Evolutionary conservation across 2,888 invertebrate species (phyloP), one percentile per base, ranked within the genome.

Genomic region (Baronia brevicornis): DNA sequence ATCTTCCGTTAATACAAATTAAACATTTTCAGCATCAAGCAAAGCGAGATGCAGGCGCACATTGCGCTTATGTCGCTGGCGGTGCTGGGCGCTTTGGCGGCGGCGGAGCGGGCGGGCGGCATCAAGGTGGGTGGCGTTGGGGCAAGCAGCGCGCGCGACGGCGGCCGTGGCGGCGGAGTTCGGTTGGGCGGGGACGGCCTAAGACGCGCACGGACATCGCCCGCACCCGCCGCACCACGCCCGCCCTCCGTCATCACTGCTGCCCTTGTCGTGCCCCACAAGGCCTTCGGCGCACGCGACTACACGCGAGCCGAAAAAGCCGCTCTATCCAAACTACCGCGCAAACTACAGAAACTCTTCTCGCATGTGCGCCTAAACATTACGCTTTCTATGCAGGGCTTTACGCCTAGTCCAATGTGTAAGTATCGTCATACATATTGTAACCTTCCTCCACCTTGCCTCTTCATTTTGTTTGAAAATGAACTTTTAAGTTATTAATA

Each of bases 381-480:
- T 47, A 88, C 88, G 61, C 87, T 89, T 61, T 87, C 86, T 43
- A 91, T 90, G 87, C 89, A 91, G 61, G 90, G 89, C 61, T 82
- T 91, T 51, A 91, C 91, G 45, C 91, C 91, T 33, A 91, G 90
- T 84, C 92, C 92, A 38, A 91, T 89, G 80, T 89, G 91, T 91
- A 72, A 87, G 88, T 86, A 47, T 18, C 8, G 8, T n/a, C n/a
- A n/a, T n/a, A n/a, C n/a, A n/a, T 5, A 13, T 30, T 9, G 22
- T 25, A 12, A 12, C 6, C 15, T 15, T 15, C 7, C 14, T 25
- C 4, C n/a, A 15, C 12, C 11, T 30, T 26, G n/a, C 23, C n/a
- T 24, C 18, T 27, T 14, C 10, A 23, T 9, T 23, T 12, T 28
- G 22, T 21, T 9, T 29, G 25, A 20, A 10, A n/a, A 7, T 25